Conservation (phyloP, 2,888 invertebrate species). For the Hoplodrina blanda region DNA sequence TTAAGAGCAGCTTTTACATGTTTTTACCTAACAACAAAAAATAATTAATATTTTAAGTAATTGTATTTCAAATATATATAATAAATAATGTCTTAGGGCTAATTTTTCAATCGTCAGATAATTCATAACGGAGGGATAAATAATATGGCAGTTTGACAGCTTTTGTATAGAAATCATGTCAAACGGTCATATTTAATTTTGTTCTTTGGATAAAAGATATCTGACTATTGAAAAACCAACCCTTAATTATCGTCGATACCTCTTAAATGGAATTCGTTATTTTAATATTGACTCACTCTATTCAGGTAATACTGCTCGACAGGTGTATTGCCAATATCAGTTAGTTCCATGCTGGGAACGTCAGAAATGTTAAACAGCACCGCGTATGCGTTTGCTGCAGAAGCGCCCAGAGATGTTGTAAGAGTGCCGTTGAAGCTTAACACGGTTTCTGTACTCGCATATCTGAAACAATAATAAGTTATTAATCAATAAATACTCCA, state of each 20-base stretch:
- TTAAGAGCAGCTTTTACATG: conserved; percentile 3
- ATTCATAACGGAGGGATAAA: too few relatives aligned
- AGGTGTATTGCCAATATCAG: conserved; percentile 67
- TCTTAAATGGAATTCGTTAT: not conserved
- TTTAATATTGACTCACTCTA: conserved; percentile 72
- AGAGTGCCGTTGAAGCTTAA: conserved; percentile 75
- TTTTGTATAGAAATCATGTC: too few relatives aligned
- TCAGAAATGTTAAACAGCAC: conserved; percentile 68
- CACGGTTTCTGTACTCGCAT: conserved; percentile 79
- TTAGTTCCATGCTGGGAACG: conserved; percentile 72
- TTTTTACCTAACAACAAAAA: not conserved
- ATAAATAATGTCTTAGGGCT: too few relatives aligned
- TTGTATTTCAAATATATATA: too few relatives aligned
- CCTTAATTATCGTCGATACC: not conserved
- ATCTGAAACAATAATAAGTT: conserved; percentile 68
- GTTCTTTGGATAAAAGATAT: too few relatives aligned
- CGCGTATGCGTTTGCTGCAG: conserved; percentile 76
- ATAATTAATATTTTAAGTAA: too few relatives aligned
- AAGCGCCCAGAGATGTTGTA: conserved; percentile 72
- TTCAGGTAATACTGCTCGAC: conserved; percentile 83
- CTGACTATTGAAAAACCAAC: too few relatives aligned
- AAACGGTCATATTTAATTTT: too few relatives aligned
- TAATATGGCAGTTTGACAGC: too few relatives aligned
- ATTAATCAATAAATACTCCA: not conserved
- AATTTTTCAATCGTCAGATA: too few relatives aligned